Conservation (phyloP, 2,888 invertebrate genomes). For the Pollenia angustigena region DNA sequence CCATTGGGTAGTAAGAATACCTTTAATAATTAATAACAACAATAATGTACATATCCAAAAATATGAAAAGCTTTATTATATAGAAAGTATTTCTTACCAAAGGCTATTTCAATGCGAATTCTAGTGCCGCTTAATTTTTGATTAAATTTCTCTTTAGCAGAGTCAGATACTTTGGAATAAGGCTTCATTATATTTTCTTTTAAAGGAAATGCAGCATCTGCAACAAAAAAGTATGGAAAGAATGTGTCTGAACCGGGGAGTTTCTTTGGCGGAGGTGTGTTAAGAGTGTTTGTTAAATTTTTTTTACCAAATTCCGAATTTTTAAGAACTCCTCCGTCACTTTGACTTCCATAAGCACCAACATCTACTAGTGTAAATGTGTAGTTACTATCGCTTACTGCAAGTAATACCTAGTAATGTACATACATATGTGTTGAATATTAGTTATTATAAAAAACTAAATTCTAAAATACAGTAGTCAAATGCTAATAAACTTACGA, state of each 20-base stretch:
- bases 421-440: too few species aligned
- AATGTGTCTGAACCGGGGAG: slow-evolving; percentile 11
- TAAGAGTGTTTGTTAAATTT: not conserved
- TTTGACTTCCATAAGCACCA: slow-evolving; percentile 1
- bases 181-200: slow-evolving; percentile 44
- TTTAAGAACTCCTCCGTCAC: slow-evolving; percentile 34
- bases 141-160: too few species aligned
- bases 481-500: slow-evolving; percentile 12
- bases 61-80: too few species aligned
- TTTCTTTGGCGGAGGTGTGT: slow-evolving; percentile 17
- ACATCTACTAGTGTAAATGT: not conserved
- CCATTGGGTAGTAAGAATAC: slow-evolving; percentile 24
- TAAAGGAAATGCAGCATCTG: slow-evolving; percentile 48
- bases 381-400: not conserved
- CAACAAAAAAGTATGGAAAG: slow-evolving; percentile 35
- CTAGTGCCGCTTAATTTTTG: not conserved
- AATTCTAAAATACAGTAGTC: too few species aligned
- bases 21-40: slow-evolving; percentile 19
- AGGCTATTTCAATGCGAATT: slow-evolving; percentile 33
- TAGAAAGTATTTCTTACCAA: slow-evolving; percentile 11
- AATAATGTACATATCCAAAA: not conserved
- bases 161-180: not conserved
- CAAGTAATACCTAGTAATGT: too few species aligned
- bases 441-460: too few species aligned
- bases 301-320: slow-evolving; percentile 25